Conservation (phyloP, 2,888 invertebrate genomes). For the Heteromyza rotundicornis region DNA sequence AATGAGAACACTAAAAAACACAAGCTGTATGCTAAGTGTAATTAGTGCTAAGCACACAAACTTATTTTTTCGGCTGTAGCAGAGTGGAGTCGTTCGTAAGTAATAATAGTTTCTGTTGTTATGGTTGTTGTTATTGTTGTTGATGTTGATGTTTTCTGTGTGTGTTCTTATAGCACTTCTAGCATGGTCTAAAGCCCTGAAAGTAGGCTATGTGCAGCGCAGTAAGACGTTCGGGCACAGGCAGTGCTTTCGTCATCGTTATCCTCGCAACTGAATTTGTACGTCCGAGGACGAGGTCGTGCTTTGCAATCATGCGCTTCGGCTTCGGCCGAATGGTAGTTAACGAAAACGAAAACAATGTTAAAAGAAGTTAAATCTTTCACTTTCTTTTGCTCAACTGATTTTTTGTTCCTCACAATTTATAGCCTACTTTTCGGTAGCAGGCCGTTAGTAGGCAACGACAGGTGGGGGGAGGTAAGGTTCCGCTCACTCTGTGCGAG, state of each 20-base stretch:
- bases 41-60: constrained; percentile 30
- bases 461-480: background rate
- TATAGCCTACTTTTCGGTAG: constrained; percentile 15
- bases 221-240: background rate
- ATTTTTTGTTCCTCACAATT: constrained; percentile 8
- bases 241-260: constrained; percentile 41
- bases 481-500: constrained; percentile 32
- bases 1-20: background rate
- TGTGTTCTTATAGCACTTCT: constrained; percentile 9
- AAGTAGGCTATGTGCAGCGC: constrained; percentile 43
- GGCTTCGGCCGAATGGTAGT: constrained; percentile 10
- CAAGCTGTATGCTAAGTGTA: constrained; percentile 32
- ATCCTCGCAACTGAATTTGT: constrained; percentile 31
- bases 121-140: constrained; percentile 24
- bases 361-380: constrained; percentile 25
- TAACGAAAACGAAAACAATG: constrained; percentile 6
- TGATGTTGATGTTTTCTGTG: constrained; percentile 1
- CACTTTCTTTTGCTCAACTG: constrained; percentile 8
- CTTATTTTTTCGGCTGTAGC: constrained; percentile 16
- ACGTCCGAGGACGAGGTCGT: constrained; percentile 28
- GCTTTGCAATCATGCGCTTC: constrained; percentile 28
- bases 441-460: no score
- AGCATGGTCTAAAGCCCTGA: constrained; percentile 33
- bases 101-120: constrained; percentile 32
- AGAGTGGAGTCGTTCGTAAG: background rate